phyloP scores from a whole-genome alignment of 2,113 vertebrate species.

The Pteruthius melanotis region DNA sequence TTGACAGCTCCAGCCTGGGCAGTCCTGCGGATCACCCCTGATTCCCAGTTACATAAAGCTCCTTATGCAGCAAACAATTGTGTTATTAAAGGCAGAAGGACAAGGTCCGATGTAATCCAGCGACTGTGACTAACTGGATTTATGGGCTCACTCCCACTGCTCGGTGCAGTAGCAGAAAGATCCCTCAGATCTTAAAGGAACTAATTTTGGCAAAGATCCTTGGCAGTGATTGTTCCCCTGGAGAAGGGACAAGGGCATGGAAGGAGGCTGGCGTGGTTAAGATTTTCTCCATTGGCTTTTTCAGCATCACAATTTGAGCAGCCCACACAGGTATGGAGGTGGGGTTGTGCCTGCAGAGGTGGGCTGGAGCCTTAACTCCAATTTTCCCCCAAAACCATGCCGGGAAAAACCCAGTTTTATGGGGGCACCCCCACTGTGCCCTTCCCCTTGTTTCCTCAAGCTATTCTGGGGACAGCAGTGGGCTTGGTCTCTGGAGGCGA shows the following conservation, averaged over 20 bases:
- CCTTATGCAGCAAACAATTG: conserved; percentile 48
- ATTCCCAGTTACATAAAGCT: conserved; percentile 46
- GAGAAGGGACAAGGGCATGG: neutral
- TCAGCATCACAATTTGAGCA: neutral
- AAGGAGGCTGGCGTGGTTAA: neutral
- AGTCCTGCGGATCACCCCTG: neutral
- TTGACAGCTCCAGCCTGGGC: conserved; percentile 21
- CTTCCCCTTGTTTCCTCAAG: neutral
- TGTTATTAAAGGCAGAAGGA: conserved; percentile 48
- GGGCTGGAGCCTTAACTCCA: neutral
- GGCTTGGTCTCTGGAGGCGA: neutral
- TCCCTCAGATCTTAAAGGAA: conserved; percentile 19
- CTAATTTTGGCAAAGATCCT: neutral
- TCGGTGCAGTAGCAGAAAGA: neutral
- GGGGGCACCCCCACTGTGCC: neutral
- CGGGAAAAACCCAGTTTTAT: rapidly evolving
- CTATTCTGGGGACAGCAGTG: neutral
- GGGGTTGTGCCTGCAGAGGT: neutral
- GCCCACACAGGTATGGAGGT: neutral
- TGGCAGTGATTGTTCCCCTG: neutral
- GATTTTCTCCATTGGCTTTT: neutral
- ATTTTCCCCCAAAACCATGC: rapidly evolving
- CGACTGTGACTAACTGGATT: conserved; percentile 45
- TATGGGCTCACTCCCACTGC: neutral
- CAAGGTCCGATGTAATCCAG: conserved; percentile 50